Percentiles rank a stretch among this genome's conserved stretches.
phyloP scores from a whole-genome alignment of 2,113 vertebrate genomes.

The Carollia perspicillata region DNA sequence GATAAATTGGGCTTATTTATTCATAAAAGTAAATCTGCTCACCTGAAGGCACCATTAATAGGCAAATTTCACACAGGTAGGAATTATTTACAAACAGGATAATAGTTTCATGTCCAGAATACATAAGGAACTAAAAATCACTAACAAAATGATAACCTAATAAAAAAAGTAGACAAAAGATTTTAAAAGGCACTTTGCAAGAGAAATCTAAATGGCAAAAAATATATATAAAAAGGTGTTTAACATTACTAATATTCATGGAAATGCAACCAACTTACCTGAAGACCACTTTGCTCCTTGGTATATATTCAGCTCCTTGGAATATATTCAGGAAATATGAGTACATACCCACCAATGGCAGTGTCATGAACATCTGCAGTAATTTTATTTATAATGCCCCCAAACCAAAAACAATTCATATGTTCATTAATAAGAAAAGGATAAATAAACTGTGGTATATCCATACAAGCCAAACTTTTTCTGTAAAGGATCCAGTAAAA shows the following conservation, averaged over 20 bases:
- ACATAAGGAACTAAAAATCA: conserved; percentile 3
- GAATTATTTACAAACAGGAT: neutral
- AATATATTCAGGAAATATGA: neutral
- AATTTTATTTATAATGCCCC: neutral
- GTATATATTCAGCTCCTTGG: neutral
- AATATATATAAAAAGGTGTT: neutral
- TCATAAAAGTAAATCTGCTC: neutral
- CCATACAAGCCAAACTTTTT: neutral
- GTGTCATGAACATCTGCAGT: neutral
- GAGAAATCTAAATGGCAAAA: neutral
- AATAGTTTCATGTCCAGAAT: neutral
- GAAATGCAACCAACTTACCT: conserved; percentile 2
- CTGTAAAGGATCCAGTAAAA: neutral
- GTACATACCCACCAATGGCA: neutral
- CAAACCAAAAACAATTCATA: neutral
- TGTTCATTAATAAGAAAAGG: neutral
- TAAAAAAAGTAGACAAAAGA: neutral
- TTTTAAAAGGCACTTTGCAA: neutral
- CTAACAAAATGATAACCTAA: neutral
- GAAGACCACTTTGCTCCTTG: neutral
- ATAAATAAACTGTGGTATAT: neutral
- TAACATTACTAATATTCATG: neutral
- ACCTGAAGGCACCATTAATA: neutral
- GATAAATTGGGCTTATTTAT: neutral
- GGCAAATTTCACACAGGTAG: neutral